phyloP scores from a whole-genome alignment of 2,113 vertebrate species.

The Megaceryle torquata region DNA sequence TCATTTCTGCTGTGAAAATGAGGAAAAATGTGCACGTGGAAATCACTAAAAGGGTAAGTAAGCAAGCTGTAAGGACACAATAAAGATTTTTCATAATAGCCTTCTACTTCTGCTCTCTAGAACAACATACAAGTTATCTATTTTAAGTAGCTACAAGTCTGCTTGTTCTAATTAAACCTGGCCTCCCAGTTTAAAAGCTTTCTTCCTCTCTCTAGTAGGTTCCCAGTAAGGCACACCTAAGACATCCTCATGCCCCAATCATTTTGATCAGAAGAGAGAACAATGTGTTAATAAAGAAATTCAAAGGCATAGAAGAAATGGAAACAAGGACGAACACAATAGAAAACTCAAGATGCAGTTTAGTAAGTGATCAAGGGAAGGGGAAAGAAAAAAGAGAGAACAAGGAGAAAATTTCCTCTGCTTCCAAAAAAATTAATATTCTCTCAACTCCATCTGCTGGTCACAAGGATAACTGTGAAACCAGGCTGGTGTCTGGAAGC shows the following conservation, averaged over 20 bases:
- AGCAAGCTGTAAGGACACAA: background rate
- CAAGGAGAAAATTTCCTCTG: background rate
- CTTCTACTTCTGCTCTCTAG: background rate
- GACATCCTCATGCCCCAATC: background rate
- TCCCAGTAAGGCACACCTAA: background rate
- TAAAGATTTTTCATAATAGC: background rate
- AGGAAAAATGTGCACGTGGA: background rate
- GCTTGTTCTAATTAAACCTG: background rate
- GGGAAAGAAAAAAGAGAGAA: background rate
- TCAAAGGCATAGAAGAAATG: background rate
- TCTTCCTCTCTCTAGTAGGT: background rate
- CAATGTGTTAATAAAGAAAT: background rate
- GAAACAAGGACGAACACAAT: background rate
- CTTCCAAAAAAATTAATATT: conserved; percentile 41
- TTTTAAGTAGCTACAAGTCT: background rate
- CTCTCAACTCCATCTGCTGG: conserved; percentile 69
- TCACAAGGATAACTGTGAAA: conserved; percentile 27
- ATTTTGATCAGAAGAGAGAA: too few species aligned
- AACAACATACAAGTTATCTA: background rate
- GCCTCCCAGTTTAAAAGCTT: background rate
- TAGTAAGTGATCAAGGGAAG: background rate
- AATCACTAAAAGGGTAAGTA: background rate
- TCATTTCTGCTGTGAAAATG: background rate
- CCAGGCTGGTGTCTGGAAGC: background rate
- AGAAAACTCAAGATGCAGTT: background rate